A percentile compares a stretch with the other conserved stretches of the same genome.
phyloP scores from a whole-genome alignment of 2,113 vertebrate genomes.

The Heterochromis multidens region DNA sequence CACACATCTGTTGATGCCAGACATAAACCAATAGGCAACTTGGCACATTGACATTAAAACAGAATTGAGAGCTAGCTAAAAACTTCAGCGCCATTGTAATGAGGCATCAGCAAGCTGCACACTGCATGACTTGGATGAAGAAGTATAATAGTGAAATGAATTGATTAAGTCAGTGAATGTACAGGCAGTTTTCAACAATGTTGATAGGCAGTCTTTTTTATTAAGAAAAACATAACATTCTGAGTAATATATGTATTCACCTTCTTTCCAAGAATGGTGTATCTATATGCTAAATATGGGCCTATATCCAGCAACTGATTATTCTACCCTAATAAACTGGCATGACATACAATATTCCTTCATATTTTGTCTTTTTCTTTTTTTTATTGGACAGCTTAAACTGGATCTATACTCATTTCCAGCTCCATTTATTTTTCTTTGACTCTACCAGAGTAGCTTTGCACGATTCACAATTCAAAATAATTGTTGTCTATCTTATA shows the following conservation, averaged over 20 bases:
- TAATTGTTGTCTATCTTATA: not conserved
- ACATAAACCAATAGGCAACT: not conserved
- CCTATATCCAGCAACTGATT: not conserved
- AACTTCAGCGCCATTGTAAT: not conserved
- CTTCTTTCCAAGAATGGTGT: accelerated
- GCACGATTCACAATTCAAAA: not conserved
- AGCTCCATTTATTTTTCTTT: not conserved
- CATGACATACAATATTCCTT: not conserved
- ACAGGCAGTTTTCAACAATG: not conserved
- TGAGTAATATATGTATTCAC: not conserved
- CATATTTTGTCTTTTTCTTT: not conserved
- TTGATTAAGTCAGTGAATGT: not conserved
- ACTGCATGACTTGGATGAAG: not conserved
- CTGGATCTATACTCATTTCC: not conserved
- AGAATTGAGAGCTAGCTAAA: not conserved
- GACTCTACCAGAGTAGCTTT: not conserved
- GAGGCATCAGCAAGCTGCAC: not conserved
- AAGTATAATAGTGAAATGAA: not conserved
- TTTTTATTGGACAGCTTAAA: not conserved
- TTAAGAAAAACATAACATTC: not conserved
- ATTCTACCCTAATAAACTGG: not conserved
- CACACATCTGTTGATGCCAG: not conserved
- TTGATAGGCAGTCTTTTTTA: not conserved
- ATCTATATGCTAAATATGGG: accelerated
- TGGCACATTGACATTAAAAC: not conserved